A percentile compares a stretch with the other conserved stretches of the same genome.
phyloP scores from a whole-genome alignment of 2,888 invertebrate species.

The Polymixis lichenea region DNA sequence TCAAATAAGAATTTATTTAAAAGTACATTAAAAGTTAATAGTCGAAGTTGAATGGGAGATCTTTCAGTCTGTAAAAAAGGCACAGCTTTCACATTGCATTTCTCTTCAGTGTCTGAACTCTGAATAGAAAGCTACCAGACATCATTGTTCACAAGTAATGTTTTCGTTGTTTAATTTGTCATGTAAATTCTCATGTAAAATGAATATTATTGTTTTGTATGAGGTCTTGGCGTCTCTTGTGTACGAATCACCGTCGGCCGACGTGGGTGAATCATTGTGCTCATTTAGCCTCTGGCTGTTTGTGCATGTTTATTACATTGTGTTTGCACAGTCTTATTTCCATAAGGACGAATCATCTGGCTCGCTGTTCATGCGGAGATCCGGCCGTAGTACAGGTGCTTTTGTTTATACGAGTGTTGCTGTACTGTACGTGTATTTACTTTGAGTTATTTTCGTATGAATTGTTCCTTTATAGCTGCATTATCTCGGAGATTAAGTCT shows the following conservation, averaged over 20 bases:
- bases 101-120: constrained; percentile 44
- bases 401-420: constrained; percentile 45
- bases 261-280: constrained; percentile 75
- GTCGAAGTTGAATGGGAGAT: constrained; percentile 17
- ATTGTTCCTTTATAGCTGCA: constrained; percentile 34
- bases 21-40: constrained; percentile 28
- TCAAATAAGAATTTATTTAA: constrained; percentile 38
- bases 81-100: constrained; percentile 38
- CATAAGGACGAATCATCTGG: constrained; percentile 72
- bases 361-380: constrained; percentile 61
- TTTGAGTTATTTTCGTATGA: constrained; percentile 44
- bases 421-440: constrained; percentile 39
- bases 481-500: constrained; percentile 36
- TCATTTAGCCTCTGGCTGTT: constrained; percentile 76
- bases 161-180: constrained; percentile 59
- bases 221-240: constrained; percentile 44
- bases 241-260: constrained; percentile 50
- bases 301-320: constrained; percentile 75
- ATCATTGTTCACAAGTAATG: constrained; percentile 53
- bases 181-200: constrained; percentile 59
- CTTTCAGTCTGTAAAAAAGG: constrained; percentile 28
- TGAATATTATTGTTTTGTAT: constrained; percentile 58
- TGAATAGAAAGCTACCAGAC: constrained; percentile 60
- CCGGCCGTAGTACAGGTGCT: constrained; percentile 51
- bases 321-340: constrained; percentile 72